These are phyloP conservation scores for Gephyroberyx darwinii DNA, from an alignment of 2,797 vertebrate species.

Conservation along the genomic window DNA sequence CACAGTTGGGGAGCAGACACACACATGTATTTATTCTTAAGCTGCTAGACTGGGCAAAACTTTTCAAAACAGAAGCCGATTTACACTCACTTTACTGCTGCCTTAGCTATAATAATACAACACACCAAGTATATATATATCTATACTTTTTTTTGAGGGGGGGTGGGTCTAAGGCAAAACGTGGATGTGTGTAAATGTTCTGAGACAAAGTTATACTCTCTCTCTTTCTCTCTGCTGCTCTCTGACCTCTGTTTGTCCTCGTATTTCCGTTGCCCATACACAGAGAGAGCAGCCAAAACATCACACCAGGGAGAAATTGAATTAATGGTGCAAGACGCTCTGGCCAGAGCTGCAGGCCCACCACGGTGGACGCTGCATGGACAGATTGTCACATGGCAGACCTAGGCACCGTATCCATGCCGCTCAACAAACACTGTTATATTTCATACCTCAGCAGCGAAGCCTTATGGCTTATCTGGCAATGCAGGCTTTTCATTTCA, in stretches of 20 bases:
- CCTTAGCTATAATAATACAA: not conserved
- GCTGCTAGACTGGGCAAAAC: slow-evolving; percentile 1
- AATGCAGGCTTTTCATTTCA: slow-evolving; percentile 68
- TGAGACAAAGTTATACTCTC: slow-evolving; percentile 3
- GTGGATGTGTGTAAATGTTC: slow-evolving; percentile 9
- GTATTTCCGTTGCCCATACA: slow-evolving; percentile 57
- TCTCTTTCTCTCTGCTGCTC: slow-evolving; percentile 33
- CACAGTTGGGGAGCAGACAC: slow-evolving; percentile 27
- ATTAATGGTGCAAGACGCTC: slow-evolving; percentile 74
- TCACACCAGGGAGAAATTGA: slow-evolving; percentile 59
- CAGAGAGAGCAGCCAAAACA: slow-evolving; percentile 63
- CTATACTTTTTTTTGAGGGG: not conserved
- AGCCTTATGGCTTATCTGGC: slow-evolving; percentile 73
- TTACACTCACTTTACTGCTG: slow-evolving; percentile 14
- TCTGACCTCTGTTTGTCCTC: slow-evolving; percentile 65
- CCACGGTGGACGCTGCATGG: slow-evolving; percentile 52
- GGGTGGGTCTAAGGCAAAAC: not conserved
- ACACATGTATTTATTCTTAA: slow-evolving; percentile 21
- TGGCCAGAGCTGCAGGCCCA: slow-evolving; percentile 50
- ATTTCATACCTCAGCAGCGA: slow-evolving; percentile 58
- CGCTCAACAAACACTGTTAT: slow-evolving; percentile 45
- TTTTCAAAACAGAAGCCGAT: slow-evolving; percentile 16
- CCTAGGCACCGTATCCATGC: slow-evolving; percentile 45
- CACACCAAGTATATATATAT: too few species aligned
- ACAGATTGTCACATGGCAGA: slow-evolving; percentile 57